Conservation (phyloP, 2,888 invertebrate species). For the Lamellibrachia satsuma region DNA sequence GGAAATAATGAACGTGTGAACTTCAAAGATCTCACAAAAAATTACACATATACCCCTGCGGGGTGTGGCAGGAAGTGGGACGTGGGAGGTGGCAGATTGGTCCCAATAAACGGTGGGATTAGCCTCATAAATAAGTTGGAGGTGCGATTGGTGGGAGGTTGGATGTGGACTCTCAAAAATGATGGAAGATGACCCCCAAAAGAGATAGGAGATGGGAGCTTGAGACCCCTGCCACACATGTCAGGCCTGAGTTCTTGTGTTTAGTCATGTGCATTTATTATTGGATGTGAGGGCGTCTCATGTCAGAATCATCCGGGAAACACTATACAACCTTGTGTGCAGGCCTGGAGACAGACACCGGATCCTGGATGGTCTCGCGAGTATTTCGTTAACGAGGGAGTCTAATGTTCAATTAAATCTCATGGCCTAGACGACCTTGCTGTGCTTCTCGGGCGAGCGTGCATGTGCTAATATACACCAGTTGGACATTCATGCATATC, state of each 20-base stretch:
- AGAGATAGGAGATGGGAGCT: too few species aligned
- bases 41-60: too few species aligned
- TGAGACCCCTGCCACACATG: neutral
- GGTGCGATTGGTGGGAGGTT: too few species aligned
- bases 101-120: too few species aligned
- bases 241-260: neutral
- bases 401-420: constrained; percentile 4
- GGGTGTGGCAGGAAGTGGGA: too few species aligned
- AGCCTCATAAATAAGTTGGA: too few species aligned
- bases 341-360: neutral
- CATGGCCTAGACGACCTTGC: neutral
- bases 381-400: neutral
- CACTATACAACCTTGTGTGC: neutral
- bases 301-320: neutral
- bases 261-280: neutral
- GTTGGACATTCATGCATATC: neutral
- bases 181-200: too few species aligned
- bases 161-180: too few species aligned
- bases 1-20: too few species aligned
- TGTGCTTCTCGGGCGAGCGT: neutral
- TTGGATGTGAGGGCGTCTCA: neutral
- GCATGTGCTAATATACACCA: neutral
- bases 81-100: too few species aligned
- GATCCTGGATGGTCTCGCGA: neutral
- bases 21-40: too few species aligned